Evolutionary conservation across 2,888 invertebrate genomes (phyloP), one percentile per base, ranked within the genome.

Genomic region (Digitonthophagus gazella): DNA sequence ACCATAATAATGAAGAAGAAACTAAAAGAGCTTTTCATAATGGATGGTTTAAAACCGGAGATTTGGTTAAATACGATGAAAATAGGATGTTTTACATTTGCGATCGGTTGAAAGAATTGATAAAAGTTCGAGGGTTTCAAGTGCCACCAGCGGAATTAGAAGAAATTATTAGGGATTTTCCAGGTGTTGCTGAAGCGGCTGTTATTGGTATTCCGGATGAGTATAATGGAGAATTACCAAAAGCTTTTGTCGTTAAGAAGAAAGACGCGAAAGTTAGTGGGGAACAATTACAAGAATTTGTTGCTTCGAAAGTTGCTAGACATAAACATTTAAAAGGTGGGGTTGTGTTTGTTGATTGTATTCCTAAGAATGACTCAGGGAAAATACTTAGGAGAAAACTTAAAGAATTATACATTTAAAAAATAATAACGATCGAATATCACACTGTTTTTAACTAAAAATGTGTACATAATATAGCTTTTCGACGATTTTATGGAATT

Each of bases 71-170:
- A 70, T 87, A 86, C 72, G 90, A 92, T 76, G 87, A 91, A 15
- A 84, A 89, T 0, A 90, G 90, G 0, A 79, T 80, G 66, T 83
- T 93, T 72, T 91, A 86, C 74, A 87, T 95, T 71, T 88, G 89
- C 28, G 95, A 93, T 77, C 86, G 95, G 72, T 79, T 91, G 64
- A 95, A 95, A 79, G 94, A 95, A 78, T 84, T 95, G 54, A 95
- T 95, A 70, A 96, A 95, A 75, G 82, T 82, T n/a, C 89, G 88
- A 80, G 89, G 85, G 1, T 87, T 84, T 76, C 87, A 93, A 88
- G 95, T 95, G 1, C 89, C 95, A 3, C 95, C 95, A 19, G 94
- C 95, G 0, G 95, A 96, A 80, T 80, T 96, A 16, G 95, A 96
- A 80, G 88, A 85, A 65, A 77, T 92, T 5, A 78, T 94, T 0